phyloP scores from a whole-genome alignment of 2,113 vertebrate genomes.

The Kobus ellipsiprymnus region DNA sequence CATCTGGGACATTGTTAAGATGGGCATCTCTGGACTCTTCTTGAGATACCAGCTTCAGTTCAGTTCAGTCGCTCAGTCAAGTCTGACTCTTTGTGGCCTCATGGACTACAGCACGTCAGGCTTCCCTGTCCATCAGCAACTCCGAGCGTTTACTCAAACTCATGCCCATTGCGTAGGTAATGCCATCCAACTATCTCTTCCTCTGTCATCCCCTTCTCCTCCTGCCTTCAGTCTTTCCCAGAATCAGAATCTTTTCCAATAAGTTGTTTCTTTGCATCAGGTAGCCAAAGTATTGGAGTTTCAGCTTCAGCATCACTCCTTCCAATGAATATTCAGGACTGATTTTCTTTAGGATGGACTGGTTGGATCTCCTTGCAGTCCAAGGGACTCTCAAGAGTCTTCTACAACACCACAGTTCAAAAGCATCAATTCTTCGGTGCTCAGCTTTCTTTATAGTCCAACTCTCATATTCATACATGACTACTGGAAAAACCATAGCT shows the following conservation, averaged over 20 bases:
- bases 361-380: neutral
- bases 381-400: neutral
- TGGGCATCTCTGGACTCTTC: neutral
- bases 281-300: neutral
- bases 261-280: neutral
- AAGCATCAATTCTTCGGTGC: neutral
- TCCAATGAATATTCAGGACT: neutral
- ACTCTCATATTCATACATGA: neutral
- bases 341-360: neutral
- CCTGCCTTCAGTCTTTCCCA: neutral
- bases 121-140: neutral
- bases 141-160: neutral
- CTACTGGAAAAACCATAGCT: neutral
- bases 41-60: neutral
- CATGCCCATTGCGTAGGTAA: accelerated
- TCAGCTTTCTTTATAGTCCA: neutral
- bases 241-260: neutral
- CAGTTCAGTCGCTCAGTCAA: neutral
- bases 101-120: neutral
- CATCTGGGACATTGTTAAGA: too few relatives aligned
- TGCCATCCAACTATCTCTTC: neutral
- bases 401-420: neutral
- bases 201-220: neutral
- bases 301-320: neutral
- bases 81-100: neutral